Evolutionary conservation across 1,140 invertebrate species (phyloP), one percentile per base, ranked within the genome.

Genomic region (Forficula auricularia): DNA sequence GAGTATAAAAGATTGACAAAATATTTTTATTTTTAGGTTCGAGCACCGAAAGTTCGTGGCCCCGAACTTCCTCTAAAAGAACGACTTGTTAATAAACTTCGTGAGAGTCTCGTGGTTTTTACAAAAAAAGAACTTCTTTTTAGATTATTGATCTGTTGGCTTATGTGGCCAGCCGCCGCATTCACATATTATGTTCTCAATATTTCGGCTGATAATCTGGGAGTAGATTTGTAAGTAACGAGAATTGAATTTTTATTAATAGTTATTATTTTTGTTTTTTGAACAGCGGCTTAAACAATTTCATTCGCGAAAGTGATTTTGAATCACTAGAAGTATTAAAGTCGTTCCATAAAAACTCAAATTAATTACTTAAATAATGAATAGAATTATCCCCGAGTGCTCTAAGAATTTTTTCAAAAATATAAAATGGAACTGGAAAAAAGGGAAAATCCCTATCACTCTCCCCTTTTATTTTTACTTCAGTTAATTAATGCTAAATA

Each of bases 141-240:
- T 13, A 47, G 60, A 48, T 42, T 55, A 0, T 22, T 52, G 2
- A 59, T 63, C 19, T 52, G 51, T 15, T 58, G 56, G 39, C 54
- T 60, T 36, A 43, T 50, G n/a, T 62, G 60, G 60, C 62, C 65
- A 47, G 60, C 63, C 0, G 63, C 63, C 2, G 65, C 65, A 0
- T 48, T 69, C 14, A 60, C 60, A 35, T 69, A 70, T 46, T 68
- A 67, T 50, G 59, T 51, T 16, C 42, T 62, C 38, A 56, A 58
- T 58, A 50, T 50, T 27, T 18, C 18, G 18, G 22, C 40, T 9
- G 10, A 13, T 15, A 32, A 31, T 30, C n/a, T 42, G 16, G 36
- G 14, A 31, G 3, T 15, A 19, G 14, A 45, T 19, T 40, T 12
- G 22, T 16, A 3, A 38, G 19, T 18, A 15, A 42, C 12, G 40